Evolutionary conservation across 2,888 invertebrate genomes (phyloP), one percentile per base, ranked within the genome.

Genomic region (Colletes collaris): DNA sequence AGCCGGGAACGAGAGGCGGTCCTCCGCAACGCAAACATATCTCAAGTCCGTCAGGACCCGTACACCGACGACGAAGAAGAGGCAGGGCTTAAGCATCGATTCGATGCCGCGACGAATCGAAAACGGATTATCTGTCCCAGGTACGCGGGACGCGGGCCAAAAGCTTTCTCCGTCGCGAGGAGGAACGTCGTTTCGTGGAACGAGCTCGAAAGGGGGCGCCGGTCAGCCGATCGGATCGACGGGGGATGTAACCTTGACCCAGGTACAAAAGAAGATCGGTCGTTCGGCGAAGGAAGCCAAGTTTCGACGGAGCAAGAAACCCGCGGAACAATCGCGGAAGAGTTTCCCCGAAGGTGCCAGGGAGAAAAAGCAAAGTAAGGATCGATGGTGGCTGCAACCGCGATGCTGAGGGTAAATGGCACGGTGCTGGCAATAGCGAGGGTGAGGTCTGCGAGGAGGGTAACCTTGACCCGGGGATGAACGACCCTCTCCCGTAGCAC

Each of bases 401-500:
- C 71, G 81, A 73, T 80, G 78, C 68, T 62, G 73, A 58, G 76
- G 81, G 86, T 86, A 86, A 87, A 89, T 82, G 83, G 83, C 83
- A 84, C 84, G 81, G 82, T 73, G 80, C 73, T 76, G 82, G 69
- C 52, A 65, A 72, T 62, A 60, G 80, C 72, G 82, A 81, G 86
- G 86, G 79, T 86, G 86, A 86, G 80, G 76, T 74, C 79, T 81
- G 85, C 82, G 83, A 86, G 85, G 88, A 88, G 89, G 89, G 88
- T 91, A 92, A 92, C 92, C 92, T 92, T 92, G 92, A 92, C 92
- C 92, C 92, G 90, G 89, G 92, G 91, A 92, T 91, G 91, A 92
- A 92, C 91, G 92, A 92, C 91, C 92, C 92, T 89, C 88, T 80
- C 82, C 80, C 83, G 81, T 73, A 81, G 90, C 90, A 86, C 90